Evolutionary conservation across 2,888 invertebrate genomes (phyloP).

Genomic region (Dryococelus australis): DNA sequence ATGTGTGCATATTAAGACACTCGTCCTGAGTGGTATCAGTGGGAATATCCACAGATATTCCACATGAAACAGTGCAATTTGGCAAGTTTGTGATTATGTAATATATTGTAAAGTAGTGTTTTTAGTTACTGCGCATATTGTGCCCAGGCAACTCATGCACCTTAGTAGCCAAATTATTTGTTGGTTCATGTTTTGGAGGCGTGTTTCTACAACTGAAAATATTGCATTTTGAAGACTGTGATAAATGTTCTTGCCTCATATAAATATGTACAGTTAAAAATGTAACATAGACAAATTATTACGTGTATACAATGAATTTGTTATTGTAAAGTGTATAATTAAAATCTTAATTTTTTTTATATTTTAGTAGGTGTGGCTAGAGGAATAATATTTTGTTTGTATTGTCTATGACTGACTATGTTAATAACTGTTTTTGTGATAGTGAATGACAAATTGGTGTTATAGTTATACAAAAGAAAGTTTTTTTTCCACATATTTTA

Average conservation of each 20-base stretch:
- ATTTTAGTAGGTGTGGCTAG: background rate
- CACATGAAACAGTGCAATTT: background rate
- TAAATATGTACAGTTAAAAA: background rate
- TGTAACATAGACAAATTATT: background rate
- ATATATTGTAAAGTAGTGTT: background rate
- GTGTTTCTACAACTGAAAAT: background rate
- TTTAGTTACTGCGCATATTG: background rate
- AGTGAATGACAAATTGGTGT: too few species aligned
- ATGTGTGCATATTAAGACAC: too few species aligned
- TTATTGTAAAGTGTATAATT: background rate
- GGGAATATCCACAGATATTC: background rate
- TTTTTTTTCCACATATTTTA: too few species aligned
- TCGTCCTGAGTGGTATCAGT: background rate
- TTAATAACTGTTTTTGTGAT: too few species aligned
- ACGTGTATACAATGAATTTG: background rate
- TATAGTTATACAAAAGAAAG: too few species aligned
- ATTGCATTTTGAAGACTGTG: conserved; percentile 8
- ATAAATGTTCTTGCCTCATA: conserved; percentile 6
- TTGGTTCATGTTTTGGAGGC: background rate
- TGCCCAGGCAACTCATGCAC: background rate
- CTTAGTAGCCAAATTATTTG: too few species aligned
- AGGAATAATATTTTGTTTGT: background rate
- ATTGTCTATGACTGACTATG: too few species aligned
- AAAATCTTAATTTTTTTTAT: background rate
- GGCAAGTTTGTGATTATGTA: background rate